phyloP scores from a whole-genome alignment of 2,797 vertebrate species.

The Taeniopygia guttata region DNA sequence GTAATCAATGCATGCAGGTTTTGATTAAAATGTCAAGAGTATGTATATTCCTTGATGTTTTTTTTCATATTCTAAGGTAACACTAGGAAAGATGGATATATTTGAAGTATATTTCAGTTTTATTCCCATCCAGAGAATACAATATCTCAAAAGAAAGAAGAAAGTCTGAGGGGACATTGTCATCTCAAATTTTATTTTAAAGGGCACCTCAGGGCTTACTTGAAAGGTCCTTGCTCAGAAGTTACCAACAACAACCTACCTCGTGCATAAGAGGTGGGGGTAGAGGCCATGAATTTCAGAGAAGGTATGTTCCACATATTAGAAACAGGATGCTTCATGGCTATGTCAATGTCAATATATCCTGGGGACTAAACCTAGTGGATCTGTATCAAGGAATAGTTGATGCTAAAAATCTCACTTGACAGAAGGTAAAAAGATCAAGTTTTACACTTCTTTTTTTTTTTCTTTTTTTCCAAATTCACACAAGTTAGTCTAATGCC shows the following conservation, averaged over 20 bases:
- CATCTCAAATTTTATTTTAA: not conserved
- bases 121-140: not conserved
- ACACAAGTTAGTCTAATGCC: fast-evolving
- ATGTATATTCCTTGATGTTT: fast-evolving
- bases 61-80: not conserved
- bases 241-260: not conserved
- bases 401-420: not conserved
- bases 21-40: not conserved
- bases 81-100: not conserved
- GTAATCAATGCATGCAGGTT: not conserved
- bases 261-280: fast-evolving
- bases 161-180: not conserved
- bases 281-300: not conserved
- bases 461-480: fast-evolving
- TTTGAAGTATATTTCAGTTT: not conserved
- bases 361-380: not conserved
- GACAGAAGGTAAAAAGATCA: not conserved
- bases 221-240: not conserved
- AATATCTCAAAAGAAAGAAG: not conserved
- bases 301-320: not conserved
- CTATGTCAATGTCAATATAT: not conserved
- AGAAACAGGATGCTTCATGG: not conserved
- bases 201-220: not conserved
- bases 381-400: not conserved
- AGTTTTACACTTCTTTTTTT: not conserved